Percentiles rank a stretch among this genome's conserved stretches.
Evolutionary conservation across 2,888 invertebrate species (phyloP).

Genomic region (Dasysyrphus albostriatus): DNA sequence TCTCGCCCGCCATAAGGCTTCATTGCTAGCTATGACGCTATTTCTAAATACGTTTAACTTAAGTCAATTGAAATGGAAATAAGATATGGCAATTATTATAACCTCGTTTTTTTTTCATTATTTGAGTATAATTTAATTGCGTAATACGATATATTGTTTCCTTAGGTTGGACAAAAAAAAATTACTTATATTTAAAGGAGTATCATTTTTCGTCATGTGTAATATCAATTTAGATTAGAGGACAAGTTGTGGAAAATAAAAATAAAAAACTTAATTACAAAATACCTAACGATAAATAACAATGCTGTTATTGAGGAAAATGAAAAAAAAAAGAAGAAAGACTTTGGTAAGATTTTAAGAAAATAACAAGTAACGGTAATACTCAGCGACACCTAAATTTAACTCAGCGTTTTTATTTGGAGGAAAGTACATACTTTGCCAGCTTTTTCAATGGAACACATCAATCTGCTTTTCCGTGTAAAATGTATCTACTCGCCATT

Average conservation of each 20-base stretch:
- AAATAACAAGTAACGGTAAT: too few relatives aligned
- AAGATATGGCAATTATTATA: constrained; percentile 14
- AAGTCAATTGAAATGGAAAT: constrained; percentile 34
- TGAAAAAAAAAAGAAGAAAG: too few relatives aligned
- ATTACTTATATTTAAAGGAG: background rate
- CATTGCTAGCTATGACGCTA: constrained; percentile 1
- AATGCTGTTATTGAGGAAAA: too few relatives aligned
- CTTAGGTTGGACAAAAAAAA: background rate
- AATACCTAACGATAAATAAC: too few relatives aligned
- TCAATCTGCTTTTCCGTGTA: too few relatives aligned
- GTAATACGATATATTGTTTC: constrained; percentile 26
- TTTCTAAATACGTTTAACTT: background rate
- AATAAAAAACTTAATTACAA: background rate
- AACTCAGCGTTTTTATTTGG: too few relatives aligned
- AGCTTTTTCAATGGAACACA: too few relatives aligned
- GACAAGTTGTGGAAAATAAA: background rate
- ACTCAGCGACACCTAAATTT: too few relatives aligned
- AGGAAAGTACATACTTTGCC: too few relatives aligned
- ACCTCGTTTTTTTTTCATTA: constrained; percentile 4
- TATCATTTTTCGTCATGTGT: constrained; percentile 15
- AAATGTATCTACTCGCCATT: too few relatives aligned
- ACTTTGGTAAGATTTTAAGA: too few relatives aligned
- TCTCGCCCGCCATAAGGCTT: background rate
- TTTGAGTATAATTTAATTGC: constrained; percentile 21
- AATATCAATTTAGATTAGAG: background rate